phyloP scores from a whole-genome alignment of 2,113 vertebrate genomes.

The Pan paniscus region DNA sequence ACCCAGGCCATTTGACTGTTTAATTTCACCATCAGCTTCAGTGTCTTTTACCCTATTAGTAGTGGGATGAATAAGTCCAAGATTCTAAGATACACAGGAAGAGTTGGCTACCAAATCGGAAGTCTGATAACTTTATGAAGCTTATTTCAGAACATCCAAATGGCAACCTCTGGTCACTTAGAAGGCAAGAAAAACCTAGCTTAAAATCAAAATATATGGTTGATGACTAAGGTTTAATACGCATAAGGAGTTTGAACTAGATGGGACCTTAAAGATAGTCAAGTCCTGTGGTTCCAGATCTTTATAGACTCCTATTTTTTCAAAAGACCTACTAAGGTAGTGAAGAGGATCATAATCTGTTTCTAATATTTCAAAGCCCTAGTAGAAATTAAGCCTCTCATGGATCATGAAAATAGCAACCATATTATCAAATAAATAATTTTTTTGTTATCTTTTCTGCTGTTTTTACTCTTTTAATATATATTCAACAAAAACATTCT shows the following conservation, averaged over 20 bases:
- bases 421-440: background rate
- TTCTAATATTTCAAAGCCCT: background rate
- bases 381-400: background rate
- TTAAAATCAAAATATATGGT: background rate
- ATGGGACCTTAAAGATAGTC: background rate
- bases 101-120: background rate
- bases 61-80: background rate
- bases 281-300: accelerated
- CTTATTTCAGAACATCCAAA: background rate
- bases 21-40: background rate
- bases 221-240: background rate
- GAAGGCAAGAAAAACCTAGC: background rate
- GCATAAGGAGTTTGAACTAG: background rate
- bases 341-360: background rate
- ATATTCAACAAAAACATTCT: background rate
- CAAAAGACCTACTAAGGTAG: background rate
- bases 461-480: background rate
- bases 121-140: background rate
- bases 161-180: background rate
- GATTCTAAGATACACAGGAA: background rate
- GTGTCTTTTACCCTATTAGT: background rate
- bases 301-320: background rate
- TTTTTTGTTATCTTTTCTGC: background rate
- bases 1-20: background rate
- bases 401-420: background rate